Evolutionary conservation across 2,888 invertebrate species (phyloP).

Genomic region (Punctoribates punctum): DNA sequence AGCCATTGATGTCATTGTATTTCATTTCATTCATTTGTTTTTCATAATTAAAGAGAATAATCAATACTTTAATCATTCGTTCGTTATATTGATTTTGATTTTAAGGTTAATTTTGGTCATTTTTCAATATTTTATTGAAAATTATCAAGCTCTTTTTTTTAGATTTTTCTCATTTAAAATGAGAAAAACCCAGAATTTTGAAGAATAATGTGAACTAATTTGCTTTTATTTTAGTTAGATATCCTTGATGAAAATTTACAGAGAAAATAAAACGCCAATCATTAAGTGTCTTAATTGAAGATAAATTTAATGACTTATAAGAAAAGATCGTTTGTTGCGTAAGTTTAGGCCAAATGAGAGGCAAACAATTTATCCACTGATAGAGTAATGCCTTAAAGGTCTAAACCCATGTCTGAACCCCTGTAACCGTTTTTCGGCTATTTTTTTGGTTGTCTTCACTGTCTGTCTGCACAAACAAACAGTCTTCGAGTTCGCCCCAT

Average conservation of each 20-base stretch:
- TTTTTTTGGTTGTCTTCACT: constrained; percentile 36
- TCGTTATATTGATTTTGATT: neutral
- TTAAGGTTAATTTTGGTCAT: constrained; percentile 2
- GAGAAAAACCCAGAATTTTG: no score
- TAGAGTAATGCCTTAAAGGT: constrained; percentile 31
- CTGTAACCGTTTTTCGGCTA: constrained; percentile 27
- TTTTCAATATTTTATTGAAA: neutral
- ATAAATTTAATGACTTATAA: neutral
- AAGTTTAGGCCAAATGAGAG: no score
- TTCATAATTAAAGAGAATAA: neutral
- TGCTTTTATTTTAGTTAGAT: no score
- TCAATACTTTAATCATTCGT: neutral
- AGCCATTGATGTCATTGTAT: no score
- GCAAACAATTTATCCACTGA: constrained; percentile 14
- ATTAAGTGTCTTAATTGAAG: no score
- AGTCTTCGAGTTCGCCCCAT: constrained; percentile 21
- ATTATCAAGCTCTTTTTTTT: no score
- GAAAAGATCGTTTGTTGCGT: neutral
- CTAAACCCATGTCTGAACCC: constrained; percentile 16
- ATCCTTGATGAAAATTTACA: no score
- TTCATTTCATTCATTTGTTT: no score
- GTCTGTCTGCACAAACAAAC: constrained; percentile 38
- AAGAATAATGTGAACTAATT: no score
- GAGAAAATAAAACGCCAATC: no score
- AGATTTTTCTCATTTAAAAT: no score